phyloP scores from a whole-genome alignment of 2,888 invertebrate species.

The Pammene fasciana region DNA sequence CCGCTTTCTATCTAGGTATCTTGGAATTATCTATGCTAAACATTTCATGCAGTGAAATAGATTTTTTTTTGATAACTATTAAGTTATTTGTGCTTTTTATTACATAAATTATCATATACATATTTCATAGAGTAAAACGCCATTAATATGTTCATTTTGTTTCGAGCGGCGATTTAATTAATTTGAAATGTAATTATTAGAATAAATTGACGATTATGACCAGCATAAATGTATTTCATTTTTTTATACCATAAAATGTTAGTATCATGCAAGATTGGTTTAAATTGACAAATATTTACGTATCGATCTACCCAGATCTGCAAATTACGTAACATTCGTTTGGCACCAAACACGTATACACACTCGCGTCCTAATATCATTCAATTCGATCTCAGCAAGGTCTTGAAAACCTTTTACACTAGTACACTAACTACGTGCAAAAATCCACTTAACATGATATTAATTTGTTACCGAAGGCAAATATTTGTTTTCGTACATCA shows the following conservation, averaged over 20 bases:
- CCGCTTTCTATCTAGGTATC: conserved; percentile 39
- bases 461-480: not conserved
- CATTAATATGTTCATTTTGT: not conserved
- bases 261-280: conserved; percentile 23
- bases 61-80: not conserved
- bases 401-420: not conserved
- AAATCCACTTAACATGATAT: not conserved
- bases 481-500: not conserved
- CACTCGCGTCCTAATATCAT: not conserved
- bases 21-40: conserved; percentile 25
- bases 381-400: conserved; percentile 4
- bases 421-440: conserved; percentile 5
- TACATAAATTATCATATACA: conserved; percentile 1
- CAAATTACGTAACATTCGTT: conserved; percentile 13
- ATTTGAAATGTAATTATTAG: conserved; percentile 4
- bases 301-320: not conserved
- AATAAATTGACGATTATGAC: conserved; percentile 31
- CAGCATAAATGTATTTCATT: conserved; percentile 35
- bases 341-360: conserved; percentile 31
- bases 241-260: not conserved
- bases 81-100: conserved; percentile 26
- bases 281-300: conserved; percentile 24
- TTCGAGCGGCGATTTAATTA: not conserved
- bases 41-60: conserved; percentile 13
- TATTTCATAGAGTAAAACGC: not conserved